A percentile compares a stretch with the other conserved stretches of the same genome.
Conservation (phyloP, 2,888 invertebrate genomes). For the Kryphioiulus occultus region DNA sequence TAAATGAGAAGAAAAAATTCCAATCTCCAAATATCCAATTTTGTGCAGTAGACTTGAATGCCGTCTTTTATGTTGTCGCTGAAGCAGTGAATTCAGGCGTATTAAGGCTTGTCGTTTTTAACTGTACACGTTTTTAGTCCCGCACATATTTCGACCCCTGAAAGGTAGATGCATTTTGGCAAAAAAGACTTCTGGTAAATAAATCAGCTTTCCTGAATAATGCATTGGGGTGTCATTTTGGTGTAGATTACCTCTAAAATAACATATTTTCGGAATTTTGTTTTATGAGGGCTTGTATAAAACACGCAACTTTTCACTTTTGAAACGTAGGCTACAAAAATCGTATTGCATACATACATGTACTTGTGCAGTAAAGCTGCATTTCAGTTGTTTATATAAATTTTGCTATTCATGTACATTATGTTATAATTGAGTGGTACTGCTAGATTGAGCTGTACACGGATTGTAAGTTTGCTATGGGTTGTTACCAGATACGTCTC, state of each 20-base stretch:
- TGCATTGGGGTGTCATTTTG: not conserved
- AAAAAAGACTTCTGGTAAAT: not conserved
- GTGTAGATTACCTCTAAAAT: not conserved
- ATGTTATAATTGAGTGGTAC: too few species aligned
- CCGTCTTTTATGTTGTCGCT: conserved; percentile 3
- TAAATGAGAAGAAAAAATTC: not conserved
- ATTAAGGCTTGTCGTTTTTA: not conserved
- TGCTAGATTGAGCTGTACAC: too few species aligned
- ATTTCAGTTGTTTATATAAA: too few species aligned
- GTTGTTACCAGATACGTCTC: too few species aligned
- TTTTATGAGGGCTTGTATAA: not conserved
- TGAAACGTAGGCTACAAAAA: not conserved
- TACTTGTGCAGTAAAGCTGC: too few species aligned
- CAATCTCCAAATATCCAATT: conserved; percentile 31
- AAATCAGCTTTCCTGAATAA: not conserved
- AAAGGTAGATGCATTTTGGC: not conserved
- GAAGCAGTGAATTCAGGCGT: not conserved
- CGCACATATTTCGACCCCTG: not conserved
- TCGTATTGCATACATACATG: not conserved
- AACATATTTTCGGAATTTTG: not conserved
- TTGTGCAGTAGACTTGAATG: conserved; percentile 32
- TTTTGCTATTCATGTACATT: too few species aligned
- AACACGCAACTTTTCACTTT: not conserved
- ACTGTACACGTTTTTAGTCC: not conserved
- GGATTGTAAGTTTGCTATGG: too few species aligned